Base-by-base conservation (phyloP, 2,888 invertebrate genomes). In the Atethmia centrago region DNA sequence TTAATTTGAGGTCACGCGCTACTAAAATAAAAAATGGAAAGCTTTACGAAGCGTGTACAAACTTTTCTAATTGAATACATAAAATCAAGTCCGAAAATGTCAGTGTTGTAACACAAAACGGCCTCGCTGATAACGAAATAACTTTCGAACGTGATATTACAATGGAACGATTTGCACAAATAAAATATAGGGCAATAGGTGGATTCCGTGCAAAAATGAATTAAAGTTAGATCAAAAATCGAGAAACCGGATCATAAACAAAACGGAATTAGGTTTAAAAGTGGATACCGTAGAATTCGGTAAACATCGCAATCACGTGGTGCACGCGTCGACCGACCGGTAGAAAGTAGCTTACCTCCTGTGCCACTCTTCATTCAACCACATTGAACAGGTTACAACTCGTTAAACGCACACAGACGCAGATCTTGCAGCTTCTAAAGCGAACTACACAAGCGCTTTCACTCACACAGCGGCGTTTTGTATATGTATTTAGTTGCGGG, bases 321-420 rank as follows among this genome's bases (percentile, higher is more conserved):
- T 80, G 75, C 83, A 87, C 85, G 87, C 85, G 90, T 85, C 85
- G 89, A 86, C 80, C 88, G 89, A 90, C 92, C 90, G 92, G 93
- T 96, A 96, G 96, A 96, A 96, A 96, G 95, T 95, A 94, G 95
- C 94, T 93, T 94, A 93, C 95, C 94, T 94, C 94, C 92, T 94
- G 93, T 90, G 92, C 94, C 92, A 93, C 94, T 95, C 95, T 95
- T 95, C 95, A 96, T 95, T 95, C 94, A 96, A 90, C 92, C 91
- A 92, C 91, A 90, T 88, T 88, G 93, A 95, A 95, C 96, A 95
- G 94, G 95, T 95, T 95, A 92, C 91, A 90, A 93, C 93, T 93
- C 88, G 94, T 90, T 92, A 84, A 86, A 92, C 93, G 77, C 93
- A 94, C 93, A 94, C 93, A 87, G 66, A 82, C 83, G 80, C 75